Evolutionary conservation across 1,140 invertebrate genomes (phyloP).

Genomic region (Philotrypesis tridentata): DNA sequence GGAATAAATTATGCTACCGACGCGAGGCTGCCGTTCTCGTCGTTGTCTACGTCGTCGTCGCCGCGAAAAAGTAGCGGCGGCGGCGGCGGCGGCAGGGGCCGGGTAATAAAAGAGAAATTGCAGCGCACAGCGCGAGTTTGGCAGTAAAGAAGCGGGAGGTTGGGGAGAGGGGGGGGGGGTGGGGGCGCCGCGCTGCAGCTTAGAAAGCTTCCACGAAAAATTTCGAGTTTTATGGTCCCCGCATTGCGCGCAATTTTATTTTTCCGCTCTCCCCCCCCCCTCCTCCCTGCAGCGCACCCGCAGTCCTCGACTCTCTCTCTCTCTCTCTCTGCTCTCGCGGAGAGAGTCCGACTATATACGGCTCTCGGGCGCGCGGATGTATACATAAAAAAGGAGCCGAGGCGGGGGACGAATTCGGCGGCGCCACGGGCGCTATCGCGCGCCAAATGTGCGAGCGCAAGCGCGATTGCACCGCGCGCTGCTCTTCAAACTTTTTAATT

Average conservation of each 20-base stretch:
- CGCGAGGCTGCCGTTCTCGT: not conserved
- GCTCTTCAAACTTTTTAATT: slow-evolving; percentile 26
- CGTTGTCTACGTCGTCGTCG: slow-evolving; percentile 19
- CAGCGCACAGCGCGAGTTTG: slow-evolving; percentile 35
- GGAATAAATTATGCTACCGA: slow-evolving; percentile 51
- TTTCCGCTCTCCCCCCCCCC: not conserved
- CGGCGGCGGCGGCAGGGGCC: not conserved
- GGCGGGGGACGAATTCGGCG: not conserved
- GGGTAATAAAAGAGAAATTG: slow-evolving; percentile 52
- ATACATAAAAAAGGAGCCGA: slow-evolving; percentile 21
- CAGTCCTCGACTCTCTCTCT: no score
- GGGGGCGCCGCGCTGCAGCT: not conserved
- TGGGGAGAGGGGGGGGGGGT: not conserved
- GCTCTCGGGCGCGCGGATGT: not conserved
- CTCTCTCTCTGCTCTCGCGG: not conserved
- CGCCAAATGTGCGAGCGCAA: not conserved
- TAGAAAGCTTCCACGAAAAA: slow-evolving; percentile 43
- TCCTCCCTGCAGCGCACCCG: no score
- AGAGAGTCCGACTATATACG: not conserved
- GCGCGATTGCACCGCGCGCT: not conserved
- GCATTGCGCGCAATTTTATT: slow-evolving; percentile 48
- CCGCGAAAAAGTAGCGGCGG: slow-evolving; percentile 45
- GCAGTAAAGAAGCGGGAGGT: slow-evolving; percentile 37
- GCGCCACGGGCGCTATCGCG: not conserved
- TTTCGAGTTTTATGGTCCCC: slow-evolving; percentile 48